Conservation (phyloP, 1,140 invertebrate genomes). For the Drosophila varians region DNA sequence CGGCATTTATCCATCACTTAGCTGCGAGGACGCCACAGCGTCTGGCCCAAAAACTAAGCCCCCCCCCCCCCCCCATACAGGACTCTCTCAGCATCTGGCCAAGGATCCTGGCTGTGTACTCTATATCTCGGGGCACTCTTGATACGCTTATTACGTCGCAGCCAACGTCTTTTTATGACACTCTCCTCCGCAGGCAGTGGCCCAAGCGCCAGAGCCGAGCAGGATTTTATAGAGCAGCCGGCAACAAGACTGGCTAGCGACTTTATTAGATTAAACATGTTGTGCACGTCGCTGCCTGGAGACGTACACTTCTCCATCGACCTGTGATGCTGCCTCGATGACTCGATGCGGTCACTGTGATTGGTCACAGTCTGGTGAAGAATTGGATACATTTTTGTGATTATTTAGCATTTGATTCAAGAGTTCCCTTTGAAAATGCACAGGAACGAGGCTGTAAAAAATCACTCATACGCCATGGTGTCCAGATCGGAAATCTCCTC, state of each 20-base stretch:
- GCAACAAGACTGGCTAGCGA: constrained; percentile 48
- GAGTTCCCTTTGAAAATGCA: neutral
- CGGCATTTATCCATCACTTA: constrained; percentile 80
- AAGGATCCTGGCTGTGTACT: neutral
- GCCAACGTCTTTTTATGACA: constrained; percentile 69
- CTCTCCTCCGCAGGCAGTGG: constrained; percentile 15
- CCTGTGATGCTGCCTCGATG: constrained; percentile 22
- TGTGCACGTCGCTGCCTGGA: constrained; percentile 52
- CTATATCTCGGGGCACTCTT: constrained; percentile 64
- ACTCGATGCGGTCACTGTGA: constrained; percentile 9
- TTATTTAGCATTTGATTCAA: no score
- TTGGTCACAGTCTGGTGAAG: neutral
- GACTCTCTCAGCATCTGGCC: constrained; percentile 9
- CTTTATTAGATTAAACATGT: constrained; percentile 82
- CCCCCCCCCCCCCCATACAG: constrained; percentile 27
- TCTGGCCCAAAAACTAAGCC: constrained; percentile 51
- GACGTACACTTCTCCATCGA: constrained; percentile 1
- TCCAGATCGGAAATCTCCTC: neutral
- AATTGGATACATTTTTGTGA: neutral
- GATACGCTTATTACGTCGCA: constrained; percentile 78
- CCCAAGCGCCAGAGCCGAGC: constrained; percentile 9
- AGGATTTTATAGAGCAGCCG: constrained; percentile 59
- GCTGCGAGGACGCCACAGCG: constrained; percentile 53
- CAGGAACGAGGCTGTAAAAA: no score
- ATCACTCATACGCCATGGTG: neutral